A percentile compares a stretch with the other conserved stretches of the same genome.
Conservation (phyloP, 2,888 invertebrate genomes). For the Agrotis ipsilon region DNA sequence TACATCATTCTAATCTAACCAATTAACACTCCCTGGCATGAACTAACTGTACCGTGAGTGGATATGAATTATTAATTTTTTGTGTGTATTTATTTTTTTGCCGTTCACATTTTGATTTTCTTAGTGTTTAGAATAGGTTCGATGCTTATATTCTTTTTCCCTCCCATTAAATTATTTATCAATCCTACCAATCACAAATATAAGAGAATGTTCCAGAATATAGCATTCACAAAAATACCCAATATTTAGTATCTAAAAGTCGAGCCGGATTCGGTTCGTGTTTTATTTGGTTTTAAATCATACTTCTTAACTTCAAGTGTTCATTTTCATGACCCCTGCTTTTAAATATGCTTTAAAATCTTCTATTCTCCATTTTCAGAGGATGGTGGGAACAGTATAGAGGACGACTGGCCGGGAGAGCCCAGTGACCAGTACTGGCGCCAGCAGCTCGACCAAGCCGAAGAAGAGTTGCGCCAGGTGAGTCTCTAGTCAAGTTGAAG, state of each 20-base stretch:
- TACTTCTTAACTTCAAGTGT: too few species aligned
- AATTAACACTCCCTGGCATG: constrained; percentile 80
- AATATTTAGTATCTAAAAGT: not conserved
- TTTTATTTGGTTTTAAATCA: too few species aligned
- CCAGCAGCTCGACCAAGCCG: constrained; percentile 87
- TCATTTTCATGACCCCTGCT: too few species aligned
- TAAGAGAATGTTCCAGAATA: not conserved
- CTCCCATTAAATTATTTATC: not conserved
- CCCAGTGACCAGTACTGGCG: constrained; percentile 91
- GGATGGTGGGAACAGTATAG: constrained; percentile 86
- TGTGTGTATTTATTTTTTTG: constrained; percentile 37
- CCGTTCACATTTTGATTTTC: constrained; percentile 16
- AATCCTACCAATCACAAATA: not conserved
- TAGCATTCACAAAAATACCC: not conserved
- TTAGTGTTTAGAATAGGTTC: constrained; percentile 21
- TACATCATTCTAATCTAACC: constrained; percentile 79
- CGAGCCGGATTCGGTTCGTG: too few species aligned
- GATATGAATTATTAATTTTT: constrained; percentile 59
- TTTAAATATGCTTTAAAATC: not conserved
- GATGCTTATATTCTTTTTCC: constrained; percentile 13
- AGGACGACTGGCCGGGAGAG: constrained; percentile 89
- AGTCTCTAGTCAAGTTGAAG: constrained; percentile 14
- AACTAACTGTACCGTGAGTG: constrained; percentile 86
- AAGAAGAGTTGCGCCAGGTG: constrained; percentile 87
- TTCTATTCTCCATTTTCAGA: constrained; percentile 71